Percentiles rank a stretch among this genome's conserved stretches.
Evolutionary conservation across 2,888 invertebrate genomes (phyloP).

Genomic region (Lordiphosa andalusiaca): DNA sequence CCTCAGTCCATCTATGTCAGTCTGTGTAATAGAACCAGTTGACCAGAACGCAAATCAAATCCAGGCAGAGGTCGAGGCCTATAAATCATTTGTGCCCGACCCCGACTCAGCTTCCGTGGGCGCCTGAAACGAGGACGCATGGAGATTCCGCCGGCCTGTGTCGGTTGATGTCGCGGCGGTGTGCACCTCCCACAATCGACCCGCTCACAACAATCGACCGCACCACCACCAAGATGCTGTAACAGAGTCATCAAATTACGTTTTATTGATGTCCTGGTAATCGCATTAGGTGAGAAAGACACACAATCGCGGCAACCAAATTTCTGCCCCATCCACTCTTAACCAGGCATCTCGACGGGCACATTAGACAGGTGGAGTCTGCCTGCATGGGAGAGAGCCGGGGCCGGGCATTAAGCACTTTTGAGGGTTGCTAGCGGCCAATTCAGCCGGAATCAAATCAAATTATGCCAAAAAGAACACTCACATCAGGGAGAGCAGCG

Average conservation of each 20-base stretch:
- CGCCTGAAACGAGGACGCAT: too few species aligned
- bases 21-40: slow-evolving; percentile 8
- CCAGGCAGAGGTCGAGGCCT: slow-evolving; percentile 11
- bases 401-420: background rate
- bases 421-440: slow-evolving; percentile 27
- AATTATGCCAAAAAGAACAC: slow-evolving; percentile 53
- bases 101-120: too few species aligned
- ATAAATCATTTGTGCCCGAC: slow-evolving; percentile 8
- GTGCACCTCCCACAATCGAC: too few species aligned
- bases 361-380: slow-evolving; percentile 5
- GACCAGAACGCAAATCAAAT: slow-evolving; percentile 14
- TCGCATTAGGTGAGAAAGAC: slow-evolving; percentile 21
- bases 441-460: slow-evolving; percentile 67
- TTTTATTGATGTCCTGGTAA: slow-evolving; percentile 12
- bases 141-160: too few species aligned
- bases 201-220: background rate
- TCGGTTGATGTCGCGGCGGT: too few species aligned
- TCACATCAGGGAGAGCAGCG: slow-evolving; percentile 18
- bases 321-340: background rate
- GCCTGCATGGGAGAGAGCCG: background rate
- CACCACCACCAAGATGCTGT: slow-evolving; percentile 3
- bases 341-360: background rate
- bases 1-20: slow-evolving; percentile 12
- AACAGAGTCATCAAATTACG: slow-evolving; percentile 10
- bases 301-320: slow-evolving; percentile 6